These are phyloP conservation scores for Chelonus formosanus DNA, from an alignment of 2,888 invertebrate genomes.

Conservation along the genomic window DNA sequence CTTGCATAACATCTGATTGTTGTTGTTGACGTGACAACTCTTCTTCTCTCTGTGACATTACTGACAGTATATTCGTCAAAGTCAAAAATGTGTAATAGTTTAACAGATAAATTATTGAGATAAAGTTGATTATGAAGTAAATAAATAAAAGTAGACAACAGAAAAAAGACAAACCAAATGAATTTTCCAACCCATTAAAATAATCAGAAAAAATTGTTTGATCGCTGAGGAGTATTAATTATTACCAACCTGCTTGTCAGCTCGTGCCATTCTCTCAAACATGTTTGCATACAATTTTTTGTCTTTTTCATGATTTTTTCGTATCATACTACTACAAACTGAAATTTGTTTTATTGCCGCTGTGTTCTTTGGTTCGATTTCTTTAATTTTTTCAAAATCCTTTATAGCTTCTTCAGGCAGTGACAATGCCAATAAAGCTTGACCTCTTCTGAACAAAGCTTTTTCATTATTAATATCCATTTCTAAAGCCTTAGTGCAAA, in stretches of 20 bases:
- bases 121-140: not conserved
- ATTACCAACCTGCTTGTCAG: conserved; percentile 72
- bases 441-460: conserved; percentile 87
- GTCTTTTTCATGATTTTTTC: conserved; percentile 80
- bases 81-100: conserved; percentile 38
- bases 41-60: conserved; percentile 74
- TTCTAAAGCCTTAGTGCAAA: conserved; percentile 81
- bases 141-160: not conserved
- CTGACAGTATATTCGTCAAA: conserved; percentile 43
- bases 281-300: conserved; percentile 92
- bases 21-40: conserved; percentile 73
- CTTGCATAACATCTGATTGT: conserved; percentile 78
- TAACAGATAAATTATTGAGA: conserved; percentile 24
- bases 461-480: conserved; percentile 83
- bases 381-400: conserved; percentile 81
- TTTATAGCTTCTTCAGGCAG: conserved; percentile 80
- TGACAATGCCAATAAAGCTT: conserved; percentile 77
- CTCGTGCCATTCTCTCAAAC: conserved; percentile 91
- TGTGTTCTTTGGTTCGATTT: conserved; percentile 85
- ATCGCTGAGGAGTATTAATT: not conserved
- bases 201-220: too few relatives aligned
- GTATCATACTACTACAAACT: conserved; percentile 77
- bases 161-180: too few relatives aligned
- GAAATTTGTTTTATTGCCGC: conserved; percentile 83
- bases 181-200: too few relatives aligned